These are phyloP conservation scores for Pan troglodytes DNA, from an alignment of 2,113 vertebrate genomes.

Conservation along the genomic window NHGRI_mPanTro3-v2.1_pri NC_072398.2:140443501-140444000, in stretches of 20 bases:
- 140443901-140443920: background rate
- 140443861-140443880: background rate
- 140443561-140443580: background rate
- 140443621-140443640: background rate
- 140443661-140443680: background rate
- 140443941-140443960: constrained; percentile 23
- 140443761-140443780: constrained; percentile 13
- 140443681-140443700: background rate
- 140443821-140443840: background rate
- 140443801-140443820: background rate
- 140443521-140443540: background rate
- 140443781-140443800: background rate
- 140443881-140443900: constrained; percentile 20
- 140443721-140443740: background rate
- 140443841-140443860: background rate
- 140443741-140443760: background rate
- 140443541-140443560: background rate
- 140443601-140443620: constrained; percentile 21
- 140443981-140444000: constrained; percentile 34
- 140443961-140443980: background rate
- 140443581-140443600: background rate
- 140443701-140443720: background rate
- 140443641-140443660: background rate
- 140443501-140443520: background rate
- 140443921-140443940: constrained; percentile 1